Base-by-base conservation (phyloP, 2,888 invertebrate genomes). In the Bhutanitis thaidina region DNA sequence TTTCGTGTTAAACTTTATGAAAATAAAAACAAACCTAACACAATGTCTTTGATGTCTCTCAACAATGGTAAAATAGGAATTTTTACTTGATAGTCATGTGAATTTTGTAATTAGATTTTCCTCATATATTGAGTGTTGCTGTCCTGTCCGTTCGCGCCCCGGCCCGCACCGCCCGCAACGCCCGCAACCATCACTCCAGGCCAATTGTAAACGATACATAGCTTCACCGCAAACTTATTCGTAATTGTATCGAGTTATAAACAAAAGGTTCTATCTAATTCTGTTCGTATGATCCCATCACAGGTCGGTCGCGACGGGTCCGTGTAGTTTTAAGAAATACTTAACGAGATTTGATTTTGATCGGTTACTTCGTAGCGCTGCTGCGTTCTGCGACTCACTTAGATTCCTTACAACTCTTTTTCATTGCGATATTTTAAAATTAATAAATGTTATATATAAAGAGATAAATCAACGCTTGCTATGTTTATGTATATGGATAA, bases 181-280 rank as follows among this genome's bases (percentile, higher is more conserved):
- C 5, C 20, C 20, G n/a, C n/a, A n/a, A n/a, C 12, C 36, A 35
- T 9, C 34, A 69, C 68, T 71, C 72, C 37, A 37, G 9, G 20
- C 20, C 3, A 39, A 39, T 27, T 27, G 27, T 39, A 27, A 39
- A 71, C 70, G 68, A 76, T 76, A 76, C 65, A 68, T 80, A 81
- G 80, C 67, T 71, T 69, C 69, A 78, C 73, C 64, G 56, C 52
- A 57, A 71, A 73, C 67, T 72, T 76, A 77, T 69, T 73, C 78
- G 77, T 80, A 79, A 80, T 69, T 71, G 72, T 80, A 79, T 77
- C 73, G 77, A 79, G 72, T 49, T 54, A 74, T 80, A 74, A 74
- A 76, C 73, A 74, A 69, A 71, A 71, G 67, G 61, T 70, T 70
- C 1, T 27, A 70, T 71, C 67, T 71, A 66, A 68, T 71, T 74